Conservation (phyloP, 2,113 vertebrate genomes). For the Mormoops blainvillei region DNA sequence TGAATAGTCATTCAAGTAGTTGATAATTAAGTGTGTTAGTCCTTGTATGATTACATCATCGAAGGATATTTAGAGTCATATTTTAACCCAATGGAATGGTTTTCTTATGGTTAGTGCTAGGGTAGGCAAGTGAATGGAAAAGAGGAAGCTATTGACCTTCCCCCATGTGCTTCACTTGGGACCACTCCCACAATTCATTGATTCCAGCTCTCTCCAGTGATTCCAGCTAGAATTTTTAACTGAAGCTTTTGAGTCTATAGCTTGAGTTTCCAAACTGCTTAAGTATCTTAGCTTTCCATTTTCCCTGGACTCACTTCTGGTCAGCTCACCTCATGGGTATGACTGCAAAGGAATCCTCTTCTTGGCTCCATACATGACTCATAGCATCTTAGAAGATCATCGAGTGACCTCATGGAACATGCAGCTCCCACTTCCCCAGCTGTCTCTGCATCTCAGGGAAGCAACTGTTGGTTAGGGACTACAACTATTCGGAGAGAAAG, state of each 20-base stretch:
- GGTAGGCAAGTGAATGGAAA: background rate
- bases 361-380: background rate
- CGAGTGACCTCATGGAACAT: background rate
- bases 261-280: background rate
- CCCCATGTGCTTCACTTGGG: too few species aligned
- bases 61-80: background rate
- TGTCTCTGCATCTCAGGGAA: background rate
- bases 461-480: background rate
- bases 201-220: background rate
- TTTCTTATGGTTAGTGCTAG: background rate
- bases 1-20: background rate
- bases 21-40: background rate
- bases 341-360: background rate
- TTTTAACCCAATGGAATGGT: background rate
- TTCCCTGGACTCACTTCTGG: background rate
- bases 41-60: background rate
- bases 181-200: background rate
- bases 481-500: background rate
- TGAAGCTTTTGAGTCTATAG: background rate
- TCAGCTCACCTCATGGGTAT: background rate
- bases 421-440: background rate
- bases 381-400: background rate
- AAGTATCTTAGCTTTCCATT: background rate
- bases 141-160: background rate
- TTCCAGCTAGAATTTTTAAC: background rate